These are phyloP conservation scores for Podotricha telesiphe DNA, from an alignment of 2,888 invertebrate species.

Conservation along the genomic window DNA sequence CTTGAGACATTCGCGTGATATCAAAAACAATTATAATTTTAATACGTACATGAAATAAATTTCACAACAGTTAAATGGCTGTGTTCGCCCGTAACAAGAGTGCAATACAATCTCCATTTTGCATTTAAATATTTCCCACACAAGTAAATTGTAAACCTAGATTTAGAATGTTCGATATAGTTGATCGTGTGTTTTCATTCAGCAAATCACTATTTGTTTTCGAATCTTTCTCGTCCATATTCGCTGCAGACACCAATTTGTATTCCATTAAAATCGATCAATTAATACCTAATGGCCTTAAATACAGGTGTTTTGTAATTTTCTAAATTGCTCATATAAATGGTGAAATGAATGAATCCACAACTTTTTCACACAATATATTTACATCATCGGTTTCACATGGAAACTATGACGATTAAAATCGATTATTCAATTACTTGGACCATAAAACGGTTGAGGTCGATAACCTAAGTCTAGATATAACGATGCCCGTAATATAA, in stretches of 20 bases:
- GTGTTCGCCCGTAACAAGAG: conserved; percentile 27
- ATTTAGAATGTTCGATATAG: conserved; percentile 41
- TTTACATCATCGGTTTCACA: conserved; percentile 68
- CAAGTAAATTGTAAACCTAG: conserved; percentile 36
- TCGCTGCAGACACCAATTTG: conserved; percentile 43
- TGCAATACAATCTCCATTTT: conserved; percentile 26
- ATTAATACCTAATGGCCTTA: conserved; percentile 56
- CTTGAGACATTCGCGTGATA: conserved; percentile 49
- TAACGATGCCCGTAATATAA: conserved; percentile 65
- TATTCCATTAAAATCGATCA: conserved; percentile 55
- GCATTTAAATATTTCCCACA: conserved; percentile 39
- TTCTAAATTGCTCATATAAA: conserved; percentile 54
- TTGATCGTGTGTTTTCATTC: conserved; percentile 35
- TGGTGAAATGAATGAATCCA: conserved; percentile 52
- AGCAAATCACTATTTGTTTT: conserved; percentile 38
- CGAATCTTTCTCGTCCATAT: conserved; percentile 48
- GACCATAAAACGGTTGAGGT: conserved; percentile 66
- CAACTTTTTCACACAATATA: conserved; percentile 63
- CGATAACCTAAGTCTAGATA: conserved; percentile 64
- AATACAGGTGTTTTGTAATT: conserved; percentile 54
- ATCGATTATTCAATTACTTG: conserved; percentile 73
- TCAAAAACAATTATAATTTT: conserved; percentile 40
- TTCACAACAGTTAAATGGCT: conserved; percentile 43
- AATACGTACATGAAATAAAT: conserved; percentile 46
- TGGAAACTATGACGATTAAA: conserved; percentile 69